Percentiles rank a stretch among this genome's conserved stretches.
Conservation (phyloP, 1,140 invertebrate genomes). For the Aphis gossypii region DNA sequence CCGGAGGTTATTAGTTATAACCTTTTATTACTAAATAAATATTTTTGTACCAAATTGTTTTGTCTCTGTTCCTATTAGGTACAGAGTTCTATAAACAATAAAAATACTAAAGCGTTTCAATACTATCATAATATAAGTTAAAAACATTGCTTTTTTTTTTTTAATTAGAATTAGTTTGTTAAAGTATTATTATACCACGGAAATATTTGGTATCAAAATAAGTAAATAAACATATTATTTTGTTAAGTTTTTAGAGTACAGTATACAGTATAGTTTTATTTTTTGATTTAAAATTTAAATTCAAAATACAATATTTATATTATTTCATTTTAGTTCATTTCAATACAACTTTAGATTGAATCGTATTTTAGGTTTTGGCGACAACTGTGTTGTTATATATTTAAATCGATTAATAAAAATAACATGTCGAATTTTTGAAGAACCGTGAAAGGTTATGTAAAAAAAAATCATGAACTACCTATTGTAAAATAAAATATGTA, state of each 20-base stretch:
- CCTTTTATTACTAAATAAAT: slow-evolving; percentile 16
- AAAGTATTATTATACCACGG: not conserved
- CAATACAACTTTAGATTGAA: not conserved
- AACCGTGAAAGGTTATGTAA: not conserved
- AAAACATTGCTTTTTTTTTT: not conserved
- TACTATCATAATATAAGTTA: not conserved
- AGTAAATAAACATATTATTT: not conserved
- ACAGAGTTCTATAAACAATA: not conserved
- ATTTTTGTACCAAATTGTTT: not conserved
- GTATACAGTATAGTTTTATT: not conserved
- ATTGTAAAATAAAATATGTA: not conserved
- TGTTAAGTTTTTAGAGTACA: not conserved
- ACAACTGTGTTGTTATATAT: not conserved
- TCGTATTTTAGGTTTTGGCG: not conserved
- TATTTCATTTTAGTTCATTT: not conserved
- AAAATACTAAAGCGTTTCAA: not conserved
- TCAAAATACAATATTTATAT: not conserved
- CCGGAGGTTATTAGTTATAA: not conserved
- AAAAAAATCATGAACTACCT: not conserved
- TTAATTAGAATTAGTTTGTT: not conserved
- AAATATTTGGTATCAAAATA: not conserved
- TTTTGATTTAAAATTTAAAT: not conserved
- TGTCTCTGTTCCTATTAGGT: not conserved
- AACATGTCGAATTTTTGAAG: not conserved
- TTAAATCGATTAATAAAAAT: not conserved